These are phyloP conservation scores for Hetaerina titia DNA, from an alignment of 2,888 invertebrate species.

Conservation along the genomic window DNA sequence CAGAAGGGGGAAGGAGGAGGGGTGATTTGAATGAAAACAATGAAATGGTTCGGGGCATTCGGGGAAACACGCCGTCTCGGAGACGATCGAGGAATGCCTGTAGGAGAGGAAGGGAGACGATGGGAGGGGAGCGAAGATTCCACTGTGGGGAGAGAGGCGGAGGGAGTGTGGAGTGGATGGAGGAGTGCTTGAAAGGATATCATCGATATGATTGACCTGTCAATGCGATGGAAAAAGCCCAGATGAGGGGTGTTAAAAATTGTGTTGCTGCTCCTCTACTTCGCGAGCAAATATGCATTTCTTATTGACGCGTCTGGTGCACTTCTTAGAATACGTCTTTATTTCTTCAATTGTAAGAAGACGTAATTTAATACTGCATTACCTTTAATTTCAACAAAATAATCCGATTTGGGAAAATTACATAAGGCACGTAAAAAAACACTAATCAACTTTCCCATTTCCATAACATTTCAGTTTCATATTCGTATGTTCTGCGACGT, in stretches of 20 bases:
- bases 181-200: background rate
- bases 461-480: too few relatives aligned
- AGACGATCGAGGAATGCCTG: constrained; percentile 13
- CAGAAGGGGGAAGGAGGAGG: background rate
- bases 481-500: too few relatives aligned
- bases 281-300: too few relatives aligned
- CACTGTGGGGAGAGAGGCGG: background rate
- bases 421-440: too few relatives aligned
- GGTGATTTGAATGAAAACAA: constrained; percentile 25
- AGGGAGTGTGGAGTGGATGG: background rate
- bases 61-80: constrained; percentile 1
- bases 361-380: too few relatives aligned
- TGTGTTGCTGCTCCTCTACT: background rate
- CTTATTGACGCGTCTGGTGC: too few relatives aligned
- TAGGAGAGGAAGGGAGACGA: background rate
- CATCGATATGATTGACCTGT: constrained; percentile 24
- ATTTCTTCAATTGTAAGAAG: too few relatives aligned
- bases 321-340: too few relatives aligned
- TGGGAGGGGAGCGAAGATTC: background rate
- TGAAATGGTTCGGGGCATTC: constrained; percentile 21
- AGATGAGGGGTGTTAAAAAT: background rate
- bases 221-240: background rate
- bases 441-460: too few relatives aligned
- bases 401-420: too few relatives aligned
- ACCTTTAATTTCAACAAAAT: too few relatives aligned